phyloP scores from a whole-genome alignment of 2,888 invertebrate species.

The Spatulosminthurus flaviceps region DNA sequence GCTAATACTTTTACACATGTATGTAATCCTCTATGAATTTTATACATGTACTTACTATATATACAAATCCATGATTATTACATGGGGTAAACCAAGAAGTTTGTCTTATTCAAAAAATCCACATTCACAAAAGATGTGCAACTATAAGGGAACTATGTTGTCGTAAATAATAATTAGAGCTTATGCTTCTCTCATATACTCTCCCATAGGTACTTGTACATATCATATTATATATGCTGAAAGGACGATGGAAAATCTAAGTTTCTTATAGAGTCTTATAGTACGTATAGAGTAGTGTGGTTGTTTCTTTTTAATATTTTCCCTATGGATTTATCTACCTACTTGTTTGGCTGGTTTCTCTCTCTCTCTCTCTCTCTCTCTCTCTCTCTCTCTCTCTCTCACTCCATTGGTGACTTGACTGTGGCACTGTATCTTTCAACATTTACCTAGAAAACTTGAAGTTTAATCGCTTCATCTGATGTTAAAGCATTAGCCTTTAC shows the following conservation, averaged over 20 bases:
- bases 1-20: background rate
- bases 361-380: too few relatives aligned
- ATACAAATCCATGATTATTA: too few relatives aligned
- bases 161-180: constrained; percentile 24
- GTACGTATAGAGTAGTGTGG: too few relatives aligned
- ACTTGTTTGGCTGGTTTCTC: too few relatives aligned
- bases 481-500: constrained; percentile 7
- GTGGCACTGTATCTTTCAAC: constrained; percentile 42
- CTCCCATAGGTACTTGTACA: background rate
- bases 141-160: background rate
- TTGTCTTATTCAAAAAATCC: background rate
- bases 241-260: background rate
- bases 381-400: too few relatives aligned
- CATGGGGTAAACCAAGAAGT: constrained; percentile 17
- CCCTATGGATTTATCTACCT: too few relatives aligned
- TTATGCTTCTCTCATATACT: background rate
- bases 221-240: background rate
- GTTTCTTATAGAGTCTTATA: background rate
- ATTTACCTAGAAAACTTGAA: constrained; percentile 50
- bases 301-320: too few relatives aligned
- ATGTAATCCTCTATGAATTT: background rate
- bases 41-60: too few relatives aligned
- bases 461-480: constrained; percentile 43
- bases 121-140: constrained; percentile 16
- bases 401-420: background rate